These are phyloP conservation scores for Palythoa caribaeorum DNA, from an alignment of 92 coral and sea anemone genomes.

Conservation along the genomic window DNA sequence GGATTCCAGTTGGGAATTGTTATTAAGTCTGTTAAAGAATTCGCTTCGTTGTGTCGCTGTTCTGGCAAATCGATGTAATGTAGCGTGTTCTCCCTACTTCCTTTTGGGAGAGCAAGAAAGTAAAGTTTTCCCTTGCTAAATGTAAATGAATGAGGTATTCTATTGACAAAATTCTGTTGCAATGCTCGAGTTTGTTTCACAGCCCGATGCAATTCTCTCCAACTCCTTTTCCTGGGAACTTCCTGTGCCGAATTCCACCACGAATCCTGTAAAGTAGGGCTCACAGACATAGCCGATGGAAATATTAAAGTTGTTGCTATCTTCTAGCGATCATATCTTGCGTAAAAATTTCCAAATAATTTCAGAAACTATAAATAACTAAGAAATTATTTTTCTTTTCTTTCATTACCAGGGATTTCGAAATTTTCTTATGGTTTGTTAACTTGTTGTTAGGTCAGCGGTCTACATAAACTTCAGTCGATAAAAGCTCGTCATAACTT, in stretches of 20 bases:
- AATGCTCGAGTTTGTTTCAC: constrained; percentile 86
- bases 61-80: constrained; percentile 87
- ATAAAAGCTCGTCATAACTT: constrained; percentile 4
- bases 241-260: constrained; percentile 45
- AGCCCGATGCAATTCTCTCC: constrained; percentile 92
- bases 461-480: neutral
- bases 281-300: constrained; percentile 24
- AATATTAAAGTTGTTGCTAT: neutral
- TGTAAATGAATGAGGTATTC: constrained; percentile 97
- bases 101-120: constrained; percentile 91
- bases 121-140: constrained; percentile 89
- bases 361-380: neutral
- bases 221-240: constrained; percentile 56
- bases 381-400: neutral
- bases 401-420: neutral
- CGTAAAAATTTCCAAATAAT: constrained; percentile 8
- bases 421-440: neutral
- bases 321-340: constrained; percentile 9
- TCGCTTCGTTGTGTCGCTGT: constrained; percentile 7
- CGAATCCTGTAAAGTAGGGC: constrained; percentile 38
- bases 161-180: constrained; percentile 79
- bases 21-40: constrained; percentile 46
- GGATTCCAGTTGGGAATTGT: constrained; percentile 81
- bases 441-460: constrained; percentile 34
- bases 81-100: constrained; percentile 94